A percentile compares a stretch with the other conserved stretches of the same genome.
Evolutionary conservation across 2,888 invertebrate species (phyloP).

Genomic region (Nudaria mundana): DNA sequence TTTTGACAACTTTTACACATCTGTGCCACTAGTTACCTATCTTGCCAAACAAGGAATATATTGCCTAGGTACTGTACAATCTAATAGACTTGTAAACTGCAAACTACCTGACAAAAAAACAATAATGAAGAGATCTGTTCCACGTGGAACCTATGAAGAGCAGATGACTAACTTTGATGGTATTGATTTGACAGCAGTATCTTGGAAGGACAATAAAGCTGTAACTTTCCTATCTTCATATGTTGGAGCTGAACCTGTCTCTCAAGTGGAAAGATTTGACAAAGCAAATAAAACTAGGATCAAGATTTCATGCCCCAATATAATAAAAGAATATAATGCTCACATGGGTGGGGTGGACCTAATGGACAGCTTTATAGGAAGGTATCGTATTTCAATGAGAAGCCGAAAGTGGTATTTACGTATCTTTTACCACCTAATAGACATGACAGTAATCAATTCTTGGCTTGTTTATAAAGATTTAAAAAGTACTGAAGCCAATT

Average conservation of each 20-base stretch:
- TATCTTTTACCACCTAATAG: constrained; percentile 1
- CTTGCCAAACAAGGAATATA: constrained; percentile 39
- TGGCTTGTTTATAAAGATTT: constrained; percentile 15
- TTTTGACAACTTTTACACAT: constrained; percentile 43
- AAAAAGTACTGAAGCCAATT: constrained; percentile 7
- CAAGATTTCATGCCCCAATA: constrained; percentile 37
- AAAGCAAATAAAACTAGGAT: constrained; percentile 27
- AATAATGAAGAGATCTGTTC: constrained; percentile 20
- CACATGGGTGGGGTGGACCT: constrained; percentile 21
- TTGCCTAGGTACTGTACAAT: constrained; percentile 40
- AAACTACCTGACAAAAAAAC: constrained; percentile 9
- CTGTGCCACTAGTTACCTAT: constrained; percentile 37
- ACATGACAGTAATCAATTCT: constrained; percentile 1
- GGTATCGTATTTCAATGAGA: constrained; percentile 8
- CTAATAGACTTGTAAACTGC: constrained; percentile 36
- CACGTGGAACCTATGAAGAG: constrained; percentile 34
- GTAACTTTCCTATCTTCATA: constrained; percentile 38
- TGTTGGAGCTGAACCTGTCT: constrained; percentile 40
- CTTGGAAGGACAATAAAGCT: constrained; percentile 42
- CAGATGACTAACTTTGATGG: constrained; percentile 29
- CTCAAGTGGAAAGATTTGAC: constrained; percentile 23
- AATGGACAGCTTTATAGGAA: constrained; percentile 1
- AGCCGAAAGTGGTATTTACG: background rate
- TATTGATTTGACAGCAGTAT: constrained; percentile 1
- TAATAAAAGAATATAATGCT: constrained; percentile 35